Evolutionary conservation across 2,797 vertebrate genomes (phyloP), one percentile per base, ranked within the genome.

Genomic region (Rhinogobio ventralis): DNA sequence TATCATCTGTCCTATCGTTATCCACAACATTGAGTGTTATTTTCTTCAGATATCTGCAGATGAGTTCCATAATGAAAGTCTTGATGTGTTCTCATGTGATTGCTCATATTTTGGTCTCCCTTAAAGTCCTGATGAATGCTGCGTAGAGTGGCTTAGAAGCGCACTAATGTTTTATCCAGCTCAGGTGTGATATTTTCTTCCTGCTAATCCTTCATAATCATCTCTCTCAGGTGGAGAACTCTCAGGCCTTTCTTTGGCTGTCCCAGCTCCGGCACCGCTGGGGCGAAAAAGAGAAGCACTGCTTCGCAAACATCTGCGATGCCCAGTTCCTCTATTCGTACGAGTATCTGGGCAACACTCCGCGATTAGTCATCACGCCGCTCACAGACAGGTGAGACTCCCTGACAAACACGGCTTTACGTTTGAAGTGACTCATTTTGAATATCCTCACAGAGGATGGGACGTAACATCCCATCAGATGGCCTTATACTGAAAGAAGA

Each of bases 301-400:
- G 98, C 91, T 96, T 95, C 60, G 96, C 96, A 84, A 96, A 97
- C 93, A 99, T 99, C 91, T 99, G 98, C 0, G 98, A 99, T 0
- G 98, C 98, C 0, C 96, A 96, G 92, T 99, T 99, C 88, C 92
- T 95, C 0, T 99, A 99, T 91, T 97, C 94, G 67, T 99, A 99
- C 0, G 98, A 99, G 88, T 99, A 99, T 89, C 94, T 99, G 86
- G 98, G 98, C 88, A 99, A 99, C 91, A 98, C 97, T 0, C 96
- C 98, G 2, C 96, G 97, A 42, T 42, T 42, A 42, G 39, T 42
- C 2, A 42, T 42, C 39, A 42, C 39, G 9, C 39, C 39, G 39
- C 92, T 99, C 62, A 99, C 98, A 0, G 98, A 99, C 94, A 97
- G 98, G 98, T 99, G 39, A 83, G 86, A 13, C 0, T 19, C 62